Percentiles rank a stretch among this genome's conserved stretches.
Evolutionary conservation across 1,140 invertebrate species (phyloP).

Genomic region (Philotrypesis tridentata): DNA sequence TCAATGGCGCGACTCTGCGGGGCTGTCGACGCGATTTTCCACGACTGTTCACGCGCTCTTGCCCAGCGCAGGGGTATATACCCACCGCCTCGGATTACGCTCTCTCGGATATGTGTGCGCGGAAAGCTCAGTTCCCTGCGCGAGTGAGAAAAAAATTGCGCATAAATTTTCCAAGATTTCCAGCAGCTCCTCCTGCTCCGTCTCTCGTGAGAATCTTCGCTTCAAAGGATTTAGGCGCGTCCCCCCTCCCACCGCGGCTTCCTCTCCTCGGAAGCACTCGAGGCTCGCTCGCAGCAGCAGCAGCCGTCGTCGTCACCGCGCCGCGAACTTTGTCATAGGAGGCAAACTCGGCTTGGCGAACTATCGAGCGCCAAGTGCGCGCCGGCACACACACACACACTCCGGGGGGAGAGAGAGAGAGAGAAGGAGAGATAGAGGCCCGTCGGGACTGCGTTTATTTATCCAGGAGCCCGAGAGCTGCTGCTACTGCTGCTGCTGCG

Average conservation of each 20-base stretch:
- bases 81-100: too few relatives aligned
- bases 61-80: too few relatives aligned
- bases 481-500: too few relatives aligned
- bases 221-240: too few relatives aligned
- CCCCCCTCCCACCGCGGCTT: background rate
- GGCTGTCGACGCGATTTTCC: background rate
- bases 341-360: slow-evolving; percentile 5
- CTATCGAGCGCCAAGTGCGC: background rate
- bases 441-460: slow-evolving; percentile 12
- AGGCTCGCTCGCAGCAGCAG: too few relatives aligned
- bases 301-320: too few relatives aligned
- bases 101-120: background rate
- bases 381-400: background rate
- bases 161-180: too few relatives aligned
- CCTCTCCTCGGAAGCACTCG: background rate
- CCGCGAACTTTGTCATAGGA: background rate
- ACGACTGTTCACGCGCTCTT: background rate
- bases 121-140: background rate
- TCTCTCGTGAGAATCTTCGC: too few relatives aligned
- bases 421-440: background rate
- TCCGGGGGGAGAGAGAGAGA: background rate
- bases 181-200: too few relatives aligned
- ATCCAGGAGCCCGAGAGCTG: background rate
- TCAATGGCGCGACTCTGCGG: too few relatives aligned
- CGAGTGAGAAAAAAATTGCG: too few relatives aligned